Base-by-base conservation (phyloP, 2,888 invertebrate genomes). In the Philonicus albiceps region DNA sequence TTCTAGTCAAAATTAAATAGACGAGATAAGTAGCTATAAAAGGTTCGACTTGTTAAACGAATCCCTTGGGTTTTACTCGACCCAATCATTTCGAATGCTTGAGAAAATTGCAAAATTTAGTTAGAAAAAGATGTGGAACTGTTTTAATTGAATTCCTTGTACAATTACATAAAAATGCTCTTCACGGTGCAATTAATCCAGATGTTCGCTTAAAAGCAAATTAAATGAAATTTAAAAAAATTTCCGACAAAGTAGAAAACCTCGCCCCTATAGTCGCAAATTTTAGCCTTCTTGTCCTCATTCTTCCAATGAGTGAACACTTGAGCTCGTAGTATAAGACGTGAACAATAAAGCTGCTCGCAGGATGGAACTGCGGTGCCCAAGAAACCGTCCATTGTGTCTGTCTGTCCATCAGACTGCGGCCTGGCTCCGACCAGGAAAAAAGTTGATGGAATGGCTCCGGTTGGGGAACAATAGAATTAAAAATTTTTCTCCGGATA, bases 381-480 rank as follows among this genome's bases (percentile, higher is more conserved):
- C 19, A 76, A 76, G 76, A 76, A 76, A 76, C 49, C 76, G 40
- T 76, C 76, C 76, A 76, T 76, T 76, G 76, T 73, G 31, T 75
- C 75, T 40, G 64, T 64, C 27, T 22, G 64, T 64, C 64, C 40
- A 76, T 76, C 40, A 40, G 5, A 37, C 19, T 22, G 40, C 40
- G 40, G 34, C 22, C 3, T 22, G 34, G n/a, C 11, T 1, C 43
- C 40, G 37, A 37, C 40, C 76, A 76, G 11, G 22, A 76, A 76
- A 40, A 76, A 76, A n/a, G 22, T 76, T 76, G 43, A 76, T 76
- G 40, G 76, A 76, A 76, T 76, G 76, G 76, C 76, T 76, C 40
- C 40, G 76, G 76, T 34, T 22, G 34, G 3, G 76, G 76, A 76
- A 76, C 76, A 76, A 76, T 76, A 76, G 76, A 76, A 76, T 76